Evolutionary conservation across 2,888 invertebrate genomes (phyloP).

Genomic region (Cephus pygmeus): DNA sequence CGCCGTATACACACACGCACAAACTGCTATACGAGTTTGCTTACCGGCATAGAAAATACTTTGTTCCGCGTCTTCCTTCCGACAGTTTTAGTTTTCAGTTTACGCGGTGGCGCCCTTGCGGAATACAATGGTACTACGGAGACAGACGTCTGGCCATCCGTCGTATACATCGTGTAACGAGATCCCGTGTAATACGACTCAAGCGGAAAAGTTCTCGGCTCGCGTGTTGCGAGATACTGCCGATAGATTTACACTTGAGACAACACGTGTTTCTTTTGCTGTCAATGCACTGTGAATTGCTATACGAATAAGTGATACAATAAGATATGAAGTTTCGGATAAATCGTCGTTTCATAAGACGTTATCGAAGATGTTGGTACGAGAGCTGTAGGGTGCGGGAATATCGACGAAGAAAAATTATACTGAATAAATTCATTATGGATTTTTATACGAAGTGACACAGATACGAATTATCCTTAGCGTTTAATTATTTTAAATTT

Average conservation of each 20-base stretch:
- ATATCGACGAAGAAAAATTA: background rate
- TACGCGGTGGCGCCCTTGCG: background rate
- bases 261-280: background rate
- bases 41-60: background rate
- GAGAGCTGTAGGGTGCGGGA: background rate
- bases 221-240: background rate
- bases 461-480: too few relatives aligned
- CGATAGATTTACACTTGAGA: background rate
- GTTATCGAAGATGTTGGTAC: background rate
- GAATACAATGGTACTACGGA: constrained; percentile 1
- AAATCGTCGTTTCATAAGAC: background rate
- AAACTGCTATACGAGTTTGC: background rate
- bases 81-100: background rate
- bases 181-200: constrained; percentile 24
- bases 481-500: background rate
- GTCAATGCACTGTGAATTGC: background rate
- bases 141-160: constrained; percentile 3
- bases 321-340: background rate
- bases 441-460: too few relatives aligned
- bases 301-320: background rate
- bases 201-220: constrained; percentile 20
- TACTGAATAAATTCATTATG: too few relatives aligned
- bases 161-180: constrained; percentile 2
- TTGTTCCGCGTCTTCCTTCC: background rate
- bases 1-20: background rate